phyloP scores from a whole-genome alignment of 2,797 vertebrate species.

The Pangasius sanitwongsei region DNA sequence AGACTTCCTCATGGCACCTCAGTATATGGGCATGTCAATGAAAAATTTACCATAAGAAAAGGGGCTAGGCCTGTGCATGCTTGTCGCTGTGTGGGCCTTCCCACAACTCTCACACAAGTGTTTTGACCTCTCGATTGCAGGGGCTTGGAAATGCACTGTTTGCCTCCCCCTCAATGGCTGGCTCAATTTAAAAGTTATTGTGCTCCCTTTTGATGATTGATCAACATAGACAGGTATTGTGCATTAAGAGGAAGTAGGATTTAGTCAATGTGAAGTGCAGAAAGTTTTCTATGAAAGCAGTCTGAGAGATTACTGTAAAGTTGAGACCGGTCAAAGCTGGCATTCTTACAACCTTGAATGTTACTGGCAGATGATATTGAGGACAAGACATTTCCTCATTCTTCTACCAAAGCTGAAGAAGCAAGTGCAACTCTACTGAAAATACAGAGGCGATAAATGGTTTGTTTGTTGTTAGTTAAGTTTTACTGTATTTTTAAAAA shows the following conservation, averaged over 20 bases:
- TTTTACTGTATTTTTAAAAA: slow-evolving; percentile 17
- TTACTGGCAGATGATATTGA: background rate
- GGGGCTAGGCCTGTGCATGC: slow-evolving; percentile 72
- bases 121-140: slow-evolving; percentile 49
- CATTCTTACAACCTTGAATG: background rate
- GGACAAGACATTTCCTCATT: background rate
- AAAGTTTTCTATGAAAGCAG: slow-evolving; percentile 71
- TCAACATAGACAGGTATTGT: slow-evolving; percentile 61
- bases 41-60: slow-evolving; percentile 77
- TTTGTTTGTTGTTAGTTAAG: background rate
- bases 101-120: slow-evolving; percentile 71
- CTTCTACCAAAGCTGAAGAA: background rate
- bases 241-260: slow-evolving; percentile 61
- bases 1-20: slow-evolving; percentile 74
- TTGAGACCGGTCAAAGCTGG: slow-evolving; percentile 28
- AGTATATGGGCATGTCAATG: slow-evolving; percentile 67
- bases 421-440: background rate
- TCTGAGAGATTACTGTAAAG: slow-evolving; percentile 64
- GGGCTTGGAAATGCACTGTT: slow-evolving; percentile 50
- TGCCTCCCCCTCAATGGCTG: slow-evolving; percentile 38
- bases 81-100: slow-evolving; percentile 72
- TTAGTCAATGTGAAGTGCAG: slow-evolving; percentile 55
- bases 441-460: background rate
- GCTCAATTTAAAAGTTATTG: slow-evolving; percentile 42
- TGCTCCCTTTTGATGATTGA: slow-evolving; percentile 37